A percentile compares a stretch with the other conserved stretches of the same genome.
Evolutionary conservation across 2,113 vertebrate genomes (phyloP).

Genomic region (Solenodon paradoxus): DNA sequence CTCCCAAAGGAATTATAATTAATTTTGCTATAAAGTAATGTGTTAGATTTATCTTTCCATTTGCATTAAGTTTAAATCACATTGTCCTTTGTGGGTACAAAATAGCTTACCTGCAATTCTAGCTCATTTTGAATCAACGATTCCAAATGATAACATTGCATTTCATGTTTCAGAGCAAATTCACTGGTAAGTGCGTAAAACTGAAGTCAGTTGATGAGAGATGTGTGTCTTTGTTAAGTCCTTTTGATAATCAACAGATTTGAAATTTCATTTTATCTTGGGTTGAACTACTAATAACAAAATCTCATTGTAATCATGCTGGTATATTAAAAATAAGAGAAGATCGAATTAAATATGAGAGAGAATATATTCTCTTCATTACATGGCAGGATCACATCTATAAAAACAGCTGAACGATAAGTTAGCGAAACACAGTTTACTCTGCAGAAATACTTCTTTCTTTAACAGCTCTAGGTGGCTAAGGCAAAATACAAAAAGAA

Average conservation of each 20-base stretch:
- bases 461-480: background rate
- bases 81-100: background rate
- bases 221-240: background rate
- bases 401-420: background rate
- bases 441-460: background rate
- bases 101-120: background rate
- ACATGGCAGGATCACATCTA: background rate
- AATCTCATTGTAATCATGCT: background rate
- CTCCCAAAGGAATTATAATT: background rate
- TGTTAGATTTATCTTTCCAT: slow-evolving; percentile 26
- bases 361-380: background rate
- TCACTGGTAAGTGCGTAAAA: background rate
- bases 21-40: background rate
- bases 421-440: background rate
- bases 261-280: background rate
- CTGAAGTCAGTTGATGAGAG: background rate
- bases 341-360: background rate
- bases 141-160: background rate
- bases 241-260: background rate
- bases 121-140: slow-evolving; percentile 25
- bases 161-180: background rate
- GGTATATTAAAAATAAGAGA: background rate
- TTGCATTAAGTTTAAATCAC: slow-evolving; percentile 40
- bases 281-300: background rate
- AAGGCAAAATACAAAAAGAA: background rate